Percentiles rank a stretch among this genome's conserved stretches.
Conservation (phyloP, 2,113 vertebrate genomes). For the Paraplagusia blochii region DNA sequence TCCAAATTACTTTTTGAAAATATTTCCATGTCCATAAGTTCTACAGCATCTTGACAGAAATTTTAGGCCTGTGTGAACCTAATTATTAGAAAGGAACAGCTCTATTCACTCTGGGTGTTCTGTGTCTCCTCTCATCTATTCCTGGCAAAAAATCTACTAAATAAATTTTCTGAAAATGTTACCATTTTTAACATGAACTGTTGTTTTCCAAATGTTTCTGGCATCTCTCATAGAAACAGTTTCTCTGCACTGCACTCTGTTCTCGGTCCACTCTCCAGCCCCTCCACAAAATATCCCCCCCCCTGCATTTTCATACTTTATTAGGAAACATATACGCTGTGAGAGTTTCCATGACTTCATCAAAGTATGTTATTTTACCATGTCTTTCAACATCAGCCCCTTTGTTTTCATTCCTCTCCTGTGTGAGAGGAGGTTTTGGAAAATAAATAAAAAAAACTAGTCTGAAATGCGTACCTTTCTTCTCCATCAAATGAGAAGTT, state of each 20-base stretch:
- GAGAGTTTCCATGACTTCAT: not conserved
- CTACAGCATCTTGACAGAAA: no score
- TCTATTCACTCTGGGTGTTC: not conserved
- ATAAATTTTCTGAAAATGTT: not conserved
- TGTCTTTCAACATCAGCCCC: not conserved
- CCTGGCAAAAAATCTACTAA: not conserved
- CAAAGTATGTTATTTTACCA: not conserved
- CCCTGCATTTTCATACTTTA: not conserved
- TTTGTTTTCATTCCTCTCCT: constrained; percentile 38
- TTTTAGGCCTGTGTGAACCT: no score
- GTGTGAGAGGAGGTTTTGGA: constrained; percentile 13
- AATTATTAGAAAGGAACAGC: not conserved
- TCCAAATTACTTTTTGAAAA: no score
- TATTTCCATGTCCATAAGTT: no score
- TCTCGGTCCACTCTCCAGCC: no score
- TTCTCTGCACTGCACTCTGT: not conserved
- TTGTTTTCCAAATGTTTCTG: not conserved
- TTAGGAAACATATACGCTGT: not conserved
- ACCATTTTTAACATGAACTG: not conserved
- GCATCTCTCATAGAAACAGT: not conserved
- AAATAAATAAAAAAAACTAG: constrained; percentile 33
- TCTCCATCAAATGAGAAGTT: constrained; percentile 37
- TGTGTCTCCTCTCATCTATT: not conserved
- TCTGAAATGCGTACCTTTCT: constrained; percentile 47
- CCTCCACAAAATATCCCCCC: not conserved